A percentile compares a stretch with the other conserved stretches of the same genome.
Conservation (phyloP, 2,797 vertebrate species). For the Sebastiscus albofasciatus region DNA sequence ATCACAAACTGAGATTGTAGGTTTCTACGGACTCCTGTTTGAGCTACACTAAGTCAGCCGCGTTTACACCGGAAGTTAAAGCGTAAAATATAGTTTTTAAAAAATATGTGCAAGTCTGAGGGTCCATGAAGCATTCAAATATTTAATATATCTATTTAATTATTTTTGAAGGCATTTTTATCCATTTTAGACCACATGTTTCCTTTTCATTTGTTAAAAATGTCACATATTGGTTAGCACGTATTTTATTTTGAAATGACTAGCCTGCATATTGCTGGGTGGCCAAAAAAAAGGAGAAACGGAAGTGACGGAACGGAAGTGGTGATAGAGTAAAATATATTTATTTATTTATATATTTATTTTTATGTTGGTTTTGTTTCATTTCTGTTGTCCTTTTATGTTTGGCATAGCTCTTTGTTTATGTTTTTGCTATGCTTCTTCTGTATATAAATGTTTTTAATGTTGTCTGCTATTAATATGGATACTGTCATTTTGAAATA, state of each 20-base stretch:
- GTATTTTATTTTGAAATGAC: slow-evolving; percentile 20
- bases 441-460: no score
- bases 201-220: rapidly evolving
- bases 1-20: no score
- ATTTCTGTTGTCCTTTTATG: no score
- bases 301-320: background rate
- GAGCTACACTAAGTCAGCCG: background rate
- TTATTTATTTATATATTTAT: no score
- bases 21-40: no score
- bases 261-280: rapidly evolving
- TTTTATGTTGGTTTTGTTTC: no score
- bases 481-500: no score
- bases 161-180: rapidly evolving
- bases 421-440: no score
- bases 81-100: background rate
- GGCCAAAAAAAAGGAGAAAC: background rate
- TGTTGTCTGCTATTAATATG: no score
- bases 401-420: no score
- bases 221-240: rapidly evolving
- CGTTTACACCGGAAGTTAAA: background rate
- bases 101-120: background rate
- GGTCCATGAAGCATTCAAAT: rapidly evolving
- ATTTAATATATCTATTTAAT: rapidly evolving
- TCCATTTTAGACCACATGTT: rapidly evolving
- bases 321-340: no score